phyloP scores from a whole-genome alignment of 1,140 invertebrate genomes.

The Drosophila mauritiana region DNA sequence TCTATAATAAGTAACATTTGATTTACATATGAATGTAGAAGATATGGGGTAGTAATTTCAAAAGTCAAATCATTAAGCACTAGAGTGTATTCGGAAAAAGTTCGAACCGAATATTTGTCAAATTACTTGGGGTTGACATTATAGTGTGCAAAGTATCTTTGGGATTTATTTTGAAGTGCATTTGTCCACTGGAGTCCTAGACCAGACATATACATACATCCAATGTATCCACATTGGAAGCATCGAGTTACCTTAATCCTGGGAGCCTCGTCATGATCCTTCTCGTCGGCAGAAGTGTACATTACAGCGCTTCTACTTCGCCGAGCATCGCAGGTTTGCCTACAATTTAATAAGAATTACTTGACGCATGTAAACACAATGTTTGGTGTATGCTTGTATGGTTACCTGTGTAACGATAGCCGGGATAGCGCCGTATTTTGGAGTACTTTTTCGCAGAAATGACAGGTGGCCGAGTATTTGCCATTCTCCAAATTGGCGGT shows the following conservation, averaged over 20 bases:
- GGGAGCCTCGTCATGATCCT: neutral
- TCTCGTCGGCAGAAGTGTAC: too few relatives aligned
- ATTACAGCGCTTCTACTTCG: slow-evolving; percentile 9
- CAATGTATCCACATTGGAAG: neutral
- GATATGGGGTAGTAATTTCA: too few relatives aligned
- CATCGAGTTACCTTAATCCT: slow-evolving; percentile 10
- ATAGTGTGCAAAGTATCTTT: too few relatives aligned
- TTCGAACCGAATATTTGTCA: too few relatives aligned
- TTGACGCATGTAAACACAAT: slow-evolving; percentile 10
- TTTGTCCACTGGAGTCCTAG: too few relatives aligned
- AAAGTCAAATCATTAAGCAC: too few relatives aligned
- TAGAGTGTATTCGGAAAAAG: too few relatives aligned
- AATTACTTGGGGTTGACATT: too few relatives aligned
- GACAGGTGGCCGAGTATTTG: slow-evolving; percentile 40
- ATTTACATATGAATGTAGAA: too few relatives aligned
- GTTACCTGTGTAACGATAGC: slow-evolving; percentile 44
- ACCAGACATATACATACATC: too few relatives aligned
- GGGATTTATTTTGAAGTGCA: too few relatives aligned
- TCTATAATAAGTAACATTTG: neutral
- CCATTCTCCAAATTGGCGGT: slow-evolving; percentile 19
- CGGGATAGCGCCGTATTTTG: slow-evolving; percentile 41
- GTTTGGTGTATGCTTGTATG: neutral
- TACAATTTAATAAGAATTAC: slow-evolving; percentile 10
- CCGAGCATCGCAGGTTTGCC: slow-evolving; percentile 34
- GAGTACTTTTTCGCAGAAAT: slow-evolving; percentile 29